These are phyloP conservation scores for Ammodramus savannarum DNA, from an alignment of 2,113 vertebrate species.

Conservation along the genomic window DNA sequence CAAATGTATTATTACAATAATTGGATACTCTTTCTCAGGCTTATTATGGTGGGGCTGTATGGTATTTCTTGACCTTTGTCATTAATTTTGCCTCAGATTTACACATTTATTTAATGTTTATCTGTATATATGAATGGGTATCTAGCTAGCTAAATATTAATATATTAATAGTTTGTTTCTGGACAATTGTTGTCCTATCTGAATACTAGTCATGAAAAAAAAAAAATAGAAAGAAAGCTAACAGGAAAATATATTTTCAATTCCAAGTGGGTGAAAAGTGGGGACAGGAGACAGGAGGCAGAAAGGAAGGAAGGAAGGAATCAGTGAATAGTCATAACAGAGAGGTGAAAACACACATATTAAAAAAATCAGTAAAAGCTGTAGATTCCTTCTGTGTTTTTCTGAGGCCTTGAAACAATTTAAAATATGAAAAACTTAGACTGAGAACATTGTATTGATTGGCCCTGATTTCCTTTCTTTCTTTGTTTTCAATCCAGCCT, in stretches of 20 bases:
- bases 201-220: neutral
- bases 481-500: conserved; percentile 36
- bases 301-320: neutral
- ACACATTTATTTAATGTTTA: neutral
- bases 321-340: neutral
- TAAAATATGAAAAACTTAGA: conserved; percentile 1
- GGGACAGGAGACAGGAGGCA: neutral
- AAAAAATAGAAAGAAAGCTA: neutral
- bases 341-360: neutral
- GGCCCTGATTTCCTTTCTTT: neutral
- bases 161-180: neutral
- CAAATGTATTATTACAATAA: neutral
- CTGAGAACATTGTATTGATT: conserved; percentile 25
- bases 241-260: neutral
- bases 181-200: neutral
- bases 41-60: neutral
- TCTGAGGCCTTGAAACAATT: conserved; percentile 21
- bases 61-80: neutral
- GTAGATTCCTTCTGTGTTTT: neutral
- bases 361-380: neutral
- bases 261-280: neutral
- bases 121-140: neutral
- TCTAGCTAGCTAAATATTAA: neutral
- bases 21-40: neutral
- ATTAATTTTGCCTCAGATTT: neutral